Evolutionary conservation across 2,113 vertebrate species (phyloP), one percentile per base, ranked within the genome.

Genomic region (Eurypyga helias): DNA sequence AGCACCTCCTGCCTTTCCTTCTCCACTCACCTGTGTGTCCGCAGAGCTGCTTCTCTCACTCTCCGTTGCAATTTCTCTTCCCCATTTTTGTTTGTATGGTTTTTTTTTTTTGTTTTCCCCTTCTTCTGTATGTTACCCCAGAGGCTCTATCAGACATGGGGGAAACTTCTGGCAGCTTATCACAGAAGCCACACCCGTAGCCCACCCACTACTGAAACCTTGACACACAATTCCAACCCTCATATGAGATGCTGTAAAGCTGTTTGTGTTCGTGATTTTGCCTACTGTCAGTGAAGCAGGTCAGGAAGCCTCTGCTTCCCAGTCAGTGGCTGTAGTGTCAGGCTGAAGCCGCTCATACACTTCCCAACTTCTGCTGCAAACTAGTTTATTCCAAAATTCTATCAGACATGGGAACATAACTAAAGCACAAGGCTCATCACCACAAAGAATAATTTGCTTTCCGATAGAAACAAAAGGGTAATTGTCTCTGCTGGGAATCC

Each of bases 401-500:
- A 54, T 93, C 61, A 88, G 43, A 79, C 13, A n/a, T 78, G 45
- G 46, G 45, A 91, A 49, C 23, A 60, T 55, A 57, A 55, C 67
- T 73, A 75, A 86, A 29, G 43, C 29, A 33, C 60, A 86, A 76
- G 33, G 67, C 38, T 81, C 38, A 93, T 71, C 41, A 57, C n/a
- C 57, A 67, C 21, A 55, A 90, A 75, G 52, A 82, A 62, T 81
- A 57, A 83, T 83, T 94, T 81, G 7, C 31, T 75, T 90, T 94
- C 67, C 3, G 4, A 60, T 73, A 70, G 86, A 87, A 96, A 93
- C 64, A 94, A 83, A 91, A 86, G n/a, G 49, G 51, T 91, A 93
- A 96, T 93, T 93, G 23, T 94, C 54, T 93, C 89, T 83, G 7
- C 60, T 97, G 91, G 81, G 86, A 95, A 87, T 89, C 64, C 34